phyloP scores from a whole-genome alignment of 2,888 invertebrate species.

The Theodoxus fluviatilis region DNA sequence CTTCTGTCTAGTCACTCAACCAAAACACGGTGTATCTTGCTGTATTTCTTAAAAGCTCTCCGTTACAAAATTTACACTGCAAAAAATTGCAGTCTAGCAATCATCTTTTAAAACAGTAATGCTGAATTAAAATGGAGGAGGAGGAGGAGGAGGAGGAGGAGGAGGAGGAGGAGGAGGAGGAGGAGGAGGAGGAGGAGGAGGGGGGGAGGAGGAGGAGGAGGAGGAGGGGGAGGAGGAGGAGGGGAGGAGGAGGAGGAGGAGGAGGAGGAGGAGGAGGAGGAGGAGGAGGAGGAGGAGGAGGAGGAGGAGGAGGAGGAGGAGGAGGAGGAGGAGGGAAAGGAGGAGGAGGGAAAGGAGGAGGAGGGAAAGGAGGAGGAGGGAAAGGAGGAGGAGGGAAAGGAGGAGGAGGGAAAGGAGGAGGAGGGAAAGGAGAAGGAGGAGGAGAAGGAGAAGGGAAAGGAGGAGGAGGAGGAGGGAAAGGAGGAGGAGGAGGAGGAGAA shows the following conservation, averaged over 20 bases:
- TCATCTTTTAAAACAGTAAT: not conserved
- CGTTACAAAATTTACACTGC: too few relatives aligned
- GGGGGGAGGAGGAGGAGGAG: not conserved
- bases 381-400: not conserved
- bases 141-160: not conserved
- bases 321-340: not conserved
- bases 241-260: constrained; percentile 14
- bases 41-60: too few relatives aligned
- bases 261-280: not conserved
- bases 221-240: constrained; percentile 17
- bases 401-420: not conserved
- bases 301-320: not conserved
- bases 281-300: not conserved
- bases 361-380: not conserved
- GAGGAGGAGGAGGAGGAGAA: not conserved
- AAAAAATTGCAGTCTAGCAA: too few relatives aligned
- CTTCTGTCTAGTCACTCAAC: too few relatives aligned
- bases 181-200: not conserved
- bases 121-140: not conserved
- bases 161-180: not conserved
- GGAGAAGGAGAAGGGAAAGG: not conserved
- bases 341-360: too few relatives aligned
- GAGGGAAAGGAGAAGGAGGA: not conserved
- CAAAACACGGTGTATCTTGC: too few relatives aligned
- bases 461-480: not conserved